phyloP scores from a whole-genome alignment of 2,888 invertebrate genomes.

The Cephus spinipes region DNA sequence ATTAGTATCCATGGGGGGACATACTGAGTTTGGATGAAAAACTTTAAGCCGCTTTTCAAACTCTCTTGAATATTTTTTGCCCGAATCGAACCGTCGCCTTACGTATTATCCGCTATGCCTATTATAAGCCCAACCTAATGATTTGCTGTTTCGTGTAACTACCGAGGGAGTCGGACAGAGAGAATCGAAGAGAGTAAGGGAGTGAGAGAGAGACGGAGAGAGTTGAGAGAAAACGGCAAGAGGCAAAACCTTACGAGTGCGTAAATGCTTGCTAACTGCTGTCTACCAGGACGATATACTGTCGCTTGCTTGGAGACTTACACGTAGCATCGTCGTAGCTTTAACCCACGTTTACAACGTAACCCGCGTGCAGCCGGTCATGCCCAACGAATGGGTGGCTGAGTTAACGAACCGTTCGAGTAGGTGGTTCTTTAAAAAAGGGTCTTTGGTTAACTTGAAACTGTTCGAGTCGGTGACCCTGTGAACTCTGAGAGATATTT shows the following conservation, averaged over 20 bases:
- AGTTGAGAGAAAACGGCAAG: background rate
- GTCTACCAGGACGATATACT: background rate
- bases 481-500: background rate
- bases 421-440: background rate
- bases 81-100: background rate
- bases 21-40: background rate
- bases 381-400: background rate
- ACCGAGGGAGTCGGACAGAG: background rate
- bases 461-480: background rate
- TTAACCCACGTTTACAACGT: background rate
- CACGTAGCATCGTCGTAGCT: background rate
- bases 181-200: background rate
- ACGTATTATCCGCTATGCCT: background rate
- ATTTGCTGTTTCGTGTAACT: background rate
- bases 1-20: background rate
- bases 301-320: background rate
- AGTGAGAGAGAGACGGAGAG: background rate
- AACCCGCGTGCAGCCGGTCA: background rate
- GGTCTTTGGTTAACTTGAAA: background rate
- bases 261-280: background rate
- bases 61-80: background rate
- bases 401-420: background rate
- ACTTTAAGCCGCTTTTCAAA: background rate
- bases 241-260: background rate
- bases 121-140: background rate